phyloP scores from a whole-genome alignment of 2,888 invertebrate genomes.

The Thyatira batis region DNA sequence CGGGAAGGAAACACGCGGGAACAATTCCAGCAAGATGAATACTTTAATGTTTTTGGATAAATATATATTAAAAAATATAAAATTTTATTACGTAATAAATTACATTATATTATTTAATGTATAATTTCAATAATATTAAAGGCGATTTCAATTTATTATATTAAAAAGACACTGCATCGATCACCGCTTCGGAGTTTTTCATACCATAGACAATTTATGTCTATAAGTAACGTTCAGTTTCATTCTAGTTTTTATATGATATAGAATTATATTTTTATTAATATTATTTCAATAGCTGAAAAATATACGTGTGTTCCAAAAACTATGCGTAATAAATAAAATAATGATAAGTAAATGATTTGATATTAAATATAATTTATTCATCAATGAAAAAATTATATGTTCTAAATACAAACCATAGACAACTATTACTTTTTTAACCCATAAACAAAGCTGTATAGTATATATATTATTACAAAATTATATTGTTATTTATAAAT shows the following conservation, averaged over 20 bases:
- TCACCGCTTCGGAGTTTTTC: slow-evolving; percentile 28
- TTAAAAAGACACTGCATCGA: slow-evolving; percentile 31
- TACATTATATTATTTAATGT: neutral
- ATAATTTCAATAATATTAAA: neutral
- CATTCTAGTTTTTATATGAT: slow-evolving; percentile 8
- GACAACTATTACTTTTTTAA: too few relatives aligned
- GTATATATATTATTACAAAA: too few relatives aligned
- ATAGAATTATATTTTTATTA: too few relatives aligned
- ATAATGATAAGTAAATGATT: too few relatives aligned
- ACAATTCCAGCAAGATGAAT: slow-evolving; percentile 48
- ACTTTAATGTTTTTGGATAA: slow-evolving; percentile 24
- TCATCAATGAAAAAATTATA: too few relatives aligned
- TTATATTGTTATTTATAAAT: too few relatives aligned
- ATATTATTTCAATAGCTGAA: too few relatives aligned
- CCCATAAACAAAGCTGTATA: too few relatives aligned
- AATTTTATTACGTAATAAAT: neutral
- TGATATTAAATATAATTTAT: too few relatives aligned
- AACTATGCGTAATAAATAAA: too few relatives aligned
- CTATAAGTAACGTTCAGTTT: slow-evolving; percentile 24
- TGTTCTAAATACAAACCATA: too few relatives aligned
- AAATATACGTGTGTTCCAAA: too few relatives aligned
- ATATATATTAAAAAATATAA: slow-evolving; percentile 6
- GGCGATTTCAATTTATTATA: slow-evolving; percentile 9
- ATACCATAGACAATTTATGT: slow-evolving; percentile 31
- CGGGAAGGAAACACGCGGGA: slow-evolving; percentile 86